Conservation (phyloP, 2,888 invertebrate genomes). For the Neocrepidodera transversa region DNA sequence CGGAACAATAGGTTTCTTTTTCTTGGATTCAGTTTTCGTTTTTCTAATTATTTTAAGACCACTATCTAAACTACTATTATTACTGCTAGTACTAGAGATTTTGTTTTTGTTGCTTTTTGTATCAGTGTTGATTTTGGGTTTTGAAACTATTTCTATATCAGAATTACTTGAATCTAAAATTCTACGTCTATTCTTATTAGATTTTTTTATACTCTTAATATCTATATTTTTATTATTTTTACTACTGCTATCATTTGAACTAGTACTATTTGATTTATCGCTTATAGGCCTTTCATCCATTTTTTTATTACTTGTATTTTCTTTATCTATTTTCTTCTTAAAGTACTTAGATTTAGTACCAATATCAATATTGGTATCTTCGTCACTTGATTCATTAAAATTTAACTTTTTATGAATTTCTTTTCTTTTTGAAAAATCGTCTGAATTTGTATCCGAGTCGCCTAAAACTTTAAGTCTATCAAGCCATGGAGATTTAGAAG, state of each 20-base stretch:
- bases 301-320: no score
- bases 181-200: not conserved
- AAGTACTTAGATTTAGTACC: constrained; percentile 30
- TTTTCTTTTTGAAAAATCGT: constrained; percentile 16
- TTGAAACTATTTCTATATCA: not conserved
- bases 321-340: not conserved
- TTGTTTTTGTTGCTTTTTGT: constrained; percentile 12
- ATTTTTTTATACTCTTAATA: no score
- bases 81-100: not conserved
- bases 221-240: no score
- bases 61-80: not conserved
- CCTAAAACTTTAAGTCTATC: constrained; percentile 46
- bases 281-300: no score
- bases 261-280: not conserved
- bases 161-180: no score
- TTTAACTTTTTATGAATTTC: constrained; percentile 35
- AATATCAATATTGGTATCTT: constrained; percentile 13
- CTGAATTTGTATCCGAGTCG: constrained; percentile 49
- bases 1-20: constrained; percentile 21
- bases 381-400: constrained; percentile 35
- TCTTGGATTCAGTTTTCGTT: constrained; percentile 37
- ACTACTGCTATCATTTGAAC: not conserved
- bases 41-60: constrained; percentile 22
- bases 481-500: constrained; percentile 46
- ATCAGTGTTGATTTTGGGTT: not conserved